Conservation (phyloP, 2,797 vertebrate species). For the Limosa lapponica region DNA sequence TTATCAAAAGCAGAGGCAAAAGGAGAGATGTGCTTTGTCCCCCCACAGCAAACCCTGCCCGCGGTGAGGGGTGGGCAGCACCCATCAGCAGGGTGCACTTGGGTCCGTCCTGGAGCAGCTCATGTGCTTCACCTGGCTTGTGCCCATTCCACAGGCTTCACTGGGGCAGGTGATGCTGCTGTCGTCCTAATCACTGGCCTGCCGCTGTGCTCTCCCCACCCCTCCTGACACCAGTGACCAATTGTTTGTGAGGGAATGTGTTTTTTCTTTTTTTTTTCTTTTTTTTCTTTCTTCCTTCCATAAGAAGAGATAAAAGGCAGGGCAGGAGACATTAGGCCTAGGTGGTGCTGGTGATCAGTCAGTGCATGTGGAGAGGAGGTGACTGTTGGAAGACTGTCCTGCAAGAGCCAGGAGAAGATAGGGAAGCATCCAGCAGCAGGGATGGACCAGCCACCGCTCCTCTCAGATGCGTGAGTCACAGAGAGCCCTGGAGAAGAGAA, state of each 20-base stretch:
- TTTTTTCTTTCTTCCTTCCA: neutral
- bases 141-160: neutral
- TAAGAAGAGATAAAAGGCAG: neutral
- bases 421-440: neutral
- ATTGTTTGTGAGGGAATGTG: neutral
- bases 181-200: neutral
- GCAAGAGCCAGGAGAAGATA: neutral
- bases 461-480: accelerated
- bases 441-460: neutral
- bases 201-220: neutral
- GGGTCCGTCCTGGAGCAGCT: neutral
- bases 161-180: neutral
- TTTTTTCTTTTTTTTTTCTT: too few species aligned
- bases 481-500: neutral
- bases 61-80: neutral
- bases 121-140: neutral
- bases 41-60: neutral
- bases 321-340: accelerated
- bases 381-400: neutral
- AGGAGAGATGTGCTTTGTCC: neutral
- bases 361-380: accelerated
- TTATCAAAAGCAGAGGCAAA: neutral
- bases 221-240: neutral
- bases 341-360: neutral
- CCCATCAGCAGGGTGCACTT: accelerated